These are phyloP conservation scores for Eueremaeus valkanovi DNA, from an alignment of 2,888 invertebrate genomes.

Conservation along the genomic window DNA sequence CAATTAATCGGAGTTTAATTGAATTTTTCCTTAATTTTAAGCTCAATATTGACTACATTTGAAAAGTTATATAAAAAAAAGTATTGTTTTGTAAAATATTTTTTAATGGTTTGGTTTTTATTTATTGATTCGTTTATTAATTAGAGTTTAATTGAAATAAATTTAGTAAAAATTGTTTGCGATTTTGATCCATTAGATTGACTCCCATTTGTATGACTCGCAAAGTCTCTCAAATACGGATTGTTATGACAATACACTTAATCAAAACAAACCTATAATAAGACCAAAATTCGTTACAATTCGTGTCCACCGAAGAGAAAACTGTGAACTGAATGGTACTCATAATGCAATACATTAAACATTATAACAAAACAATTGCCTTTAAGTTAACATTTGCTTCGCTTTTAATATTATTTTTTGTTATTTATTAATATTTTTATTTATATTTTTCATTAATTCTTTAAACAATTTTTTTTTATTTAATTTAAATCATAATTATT, in stretches of 20 bases:
- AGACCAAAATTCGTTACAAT: background rate
- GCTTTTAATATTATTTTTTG: background rate
- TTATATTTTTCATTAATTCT: background rate
- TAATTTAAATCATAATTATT: too few species aligned
- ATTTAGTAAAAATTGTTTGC: slow-evolving; percentile 24
- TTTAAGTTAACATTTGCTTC: background rate
- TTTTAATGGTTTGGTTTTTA: too few species aligned
- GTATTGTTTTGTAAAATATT: too few species aligned
- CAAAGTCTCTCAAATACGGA: slow-evolving; percentile 18
- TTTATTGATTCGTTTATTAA: too few species aligned
- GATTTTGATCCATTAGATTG: slow-evolving; percentile 15
- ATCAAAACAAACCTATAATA: background rate
- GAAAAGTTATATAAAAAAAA: too few species aligned
- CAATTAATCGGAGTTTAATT: background rate
- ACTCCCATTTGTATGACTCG: background rate
- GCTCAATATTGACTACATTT: too few species aligned
- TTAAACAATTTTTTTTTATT: background rate
- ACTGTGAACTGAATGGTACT: slow-evolving; percentile 25
- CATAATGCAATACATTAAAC: slow-evolving; percentile 17
- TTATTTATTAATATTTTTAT: background rate
- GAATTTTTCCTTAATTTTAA: too few species aligned
- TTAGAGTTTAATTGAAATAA: background rate
- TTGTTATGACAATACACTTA: background rate
- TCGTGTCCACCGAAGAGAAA: background rate
- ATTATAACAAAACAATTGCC: slow-evolving; percentile 13